Conservation (phyloP, 2,113 vertebrate genomes). For the Campylorhamphus procurvoides region DNA sequence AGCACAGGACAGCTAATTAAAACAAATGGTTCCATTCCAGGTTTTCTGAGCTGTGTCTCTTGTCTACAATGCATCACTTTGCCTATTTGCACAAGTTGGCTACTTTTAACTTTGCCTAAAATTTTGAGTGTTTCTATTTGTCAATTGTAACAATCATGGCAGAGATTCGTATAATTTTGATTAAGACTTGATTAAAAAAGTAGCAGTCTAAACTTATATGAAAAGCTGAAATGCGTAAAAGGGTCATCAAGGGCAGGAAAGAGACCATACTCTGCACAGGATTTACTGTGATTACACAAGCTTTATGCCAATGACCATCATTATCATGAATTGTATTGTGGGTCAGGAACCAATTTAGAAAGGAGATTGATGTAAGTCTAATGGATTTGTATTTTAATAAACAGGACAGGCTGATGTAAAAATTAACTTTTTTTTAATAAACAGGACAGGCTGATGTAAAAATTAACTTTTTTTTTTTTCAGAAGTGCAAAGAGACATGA, state of each 20-base stretch:
- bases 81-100: not conserved
- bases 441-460: constrained; percentile 55
- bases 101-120: not conserved
- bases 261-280: not conserved
- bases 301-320: constrained; percentile 60
- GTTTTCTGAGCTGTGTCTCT: not conserved
- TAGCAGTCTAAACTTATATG: not conserved
- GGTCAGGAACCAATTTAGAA: constrained; percentile 60
- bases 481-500: constrained; percentile 17
- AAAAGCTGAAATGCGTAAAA: constrained; percentile 23
- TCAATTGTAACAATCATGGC: not conserved
- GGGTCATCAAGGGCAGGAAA: constrained; percentile 8
- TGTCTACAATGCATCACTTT: not conserved
- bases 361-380: constrained; percentile 57
- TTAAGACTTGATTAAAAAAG: not conserved
- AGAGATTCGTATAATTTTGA: not conserved
- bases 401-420: constrained; percentile 54
- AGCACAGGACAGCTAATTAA: not conserved
- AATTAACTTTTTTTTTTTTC: not conserved
- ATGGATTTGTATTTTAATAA: constrained; percentile 69
- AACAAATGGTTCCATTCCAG: not conserved
- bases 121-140: not conserved
- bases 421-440: not conserved
- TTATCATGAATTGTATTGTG: constrained; percentile 24
- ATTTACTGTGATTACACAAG: constrained; percentile 63